Percentiles rank a stretch among this genome's conserved stretches.
These are phyloP conservation scores for Gephyroberyx darwinii DNA, from an alignment of 2,797 vertebrate genomes.

Conservation along the genomic window DNA sequence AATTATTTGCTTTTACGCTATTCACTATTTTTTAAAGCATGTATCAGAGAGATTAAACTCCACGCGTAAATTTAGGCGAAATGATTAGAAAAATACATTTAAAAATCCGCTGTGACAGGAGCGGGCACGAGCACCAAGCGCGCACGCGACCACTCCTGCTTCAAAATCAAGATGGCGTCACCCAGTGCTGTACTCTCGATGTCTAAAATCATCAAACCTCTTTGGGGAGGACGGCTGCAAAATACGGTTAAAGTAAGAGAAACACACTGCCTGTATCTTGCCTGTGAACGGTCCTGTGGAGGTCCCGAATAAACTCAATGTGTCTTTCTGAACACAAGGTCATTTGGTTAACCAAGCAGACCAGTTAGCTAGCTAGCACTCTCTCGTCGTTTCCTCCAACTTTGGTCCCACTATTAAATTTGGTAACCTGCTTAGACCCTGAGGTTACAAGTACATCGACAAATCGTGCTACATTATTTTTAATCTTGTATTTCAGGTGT, in stretches of 20 bases:
- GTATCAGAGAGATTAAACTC: background rate
- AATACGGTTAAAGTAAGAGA: conserved; percentile 77
- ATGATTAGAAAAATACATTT: background rate
- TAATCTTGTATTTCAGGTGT: conserved; percentile 68
- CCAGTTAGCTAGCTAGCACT: conserved; percentile 16
- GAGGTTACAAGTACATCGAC: background rate
- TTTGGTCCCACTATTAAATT: background rate
- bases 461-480: background rate
- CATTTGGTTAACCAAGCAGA: conserved; percentile 35
- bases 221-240: conserved; percentile 69
- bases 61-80: background rate
- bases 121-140: conserved; percentile 11
- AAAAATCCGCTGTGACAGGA: background rate
- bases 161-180: conserved; percentile 77
- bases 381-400: background rate
- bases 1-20: background rate
- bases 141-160: background rate
- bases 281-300: background rate
- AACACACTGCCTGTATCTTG: accelerated
- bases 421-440: background rate
- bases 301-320: background rate
- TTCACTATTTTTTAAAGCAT: background rate
- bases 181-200: conserved; percentile 65
- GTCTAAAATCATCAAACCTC: conserved; percentile 72
- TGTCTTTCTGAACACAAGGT: conserved; percentile 63